Percentiles rank a stretch among this genome's conserved stretches.
Evolutionary conservation across 2,888 invertebrate species (phyloP).

Genomic region (Agrenia bidenticulata): DNA sequence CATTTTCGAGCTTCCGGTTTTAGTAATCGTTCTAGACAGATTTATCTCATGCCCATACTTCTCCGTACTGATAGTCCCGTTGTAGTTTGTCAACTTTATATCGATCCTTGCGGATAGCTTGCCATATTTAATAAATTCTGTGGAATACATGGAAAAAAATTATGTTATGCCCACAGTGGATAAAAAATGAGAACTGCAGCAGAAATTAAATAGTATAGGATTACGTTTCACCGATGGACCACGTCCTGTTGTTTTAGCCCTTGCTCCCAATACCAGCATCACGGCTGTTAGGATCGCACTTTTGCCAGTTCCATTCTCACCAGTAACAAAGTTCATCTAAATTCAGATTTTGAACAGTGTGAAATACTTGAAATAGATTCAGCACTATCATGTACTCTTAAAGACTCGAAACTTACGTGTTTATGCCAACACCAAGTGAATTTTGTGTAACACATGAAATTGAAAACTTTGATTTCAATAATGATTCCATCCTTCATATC

Average conservation of each 20-base stretch:
- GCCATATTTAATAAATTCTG: neutral
- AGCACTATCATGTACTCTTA: neutral
- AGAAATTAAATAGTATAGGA: conserved; percentile 1
- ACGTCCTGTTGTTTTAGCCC: conserved; percentile 2
- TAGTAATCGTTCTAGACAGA: conserved; percentile 2
- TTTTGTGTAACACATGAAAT: conserved; percentile 11
- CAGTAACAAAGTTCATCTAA: conserved; percentile 11
- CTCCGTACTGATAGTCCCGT: conserved; percentile 8
- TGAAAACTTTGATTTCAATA: neutral
- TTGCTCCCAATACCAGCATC: conserved; percentile 12
- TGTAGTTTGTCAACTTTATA: conserved; percentile 5
- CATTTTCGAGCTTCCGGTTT: neutral
- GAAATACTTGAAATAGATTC: neutral
- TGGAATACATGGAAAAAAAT: neutral
- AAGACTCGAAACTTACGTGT: conserved; percentile 3
- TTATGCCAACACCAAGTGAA: neutral
- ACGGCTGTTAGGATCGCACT: conserved; percentile 8
- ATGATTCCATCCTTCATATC: conserved; percentile 13
- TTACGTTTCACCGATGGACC: conserved; percentile 4
- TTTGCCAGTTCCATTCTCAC: conserved; percentile 17
- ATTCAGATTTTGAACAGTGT: conserved; percentile 6
- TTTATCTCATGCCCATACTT: conserved; percentile 12
- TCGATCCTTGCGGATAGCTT: neutral
- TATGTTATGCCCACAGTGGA: neutral
- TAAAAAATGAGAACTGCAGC: no score